These are phyloP conservation scores for Brachionichthys hirsutus DNA, from an alignment of 2,113 vertebrate species.

Conservation along the genomic window DNA sequence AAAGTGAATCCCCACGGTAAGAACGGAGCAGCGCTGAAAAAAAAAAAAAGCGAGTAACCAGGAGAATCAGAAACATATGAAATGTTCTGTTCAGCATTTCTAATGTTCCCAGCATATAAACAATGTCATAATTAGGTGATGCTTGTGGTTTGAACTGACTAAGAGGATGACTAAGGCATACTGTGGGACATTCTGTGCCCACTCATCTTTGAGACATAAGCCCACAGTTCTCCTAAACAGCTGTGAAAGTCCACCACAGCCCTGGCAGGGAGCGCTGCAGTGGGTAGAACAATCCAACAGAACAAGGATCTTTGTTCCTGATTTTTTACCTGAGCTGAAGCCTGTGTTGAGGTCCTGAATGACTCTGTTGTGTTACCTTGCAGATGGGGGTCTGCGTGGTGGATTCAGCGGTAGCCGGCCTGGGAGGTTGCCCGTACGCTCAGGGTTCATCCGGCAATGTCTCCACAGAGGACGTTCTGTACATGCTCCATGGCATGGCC, in stretches of 20 bases:
- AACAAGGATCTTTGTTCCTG: conserved; percentile 70
- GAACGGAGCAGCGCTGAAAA: conserved; percentile 46
- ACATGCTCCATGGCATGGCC: conserved; percentile 93
- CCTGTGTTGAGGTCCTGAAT: conserved; percentile 37
- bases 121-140: conserved; percentile 61
- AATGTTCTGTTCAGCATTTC: conserved; percentile 55
- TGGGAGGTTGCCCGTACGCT: conserved; percentile 94
- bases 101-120: conserved; percentile 51
- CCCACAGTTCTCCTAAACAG: conserved; percentile 56
- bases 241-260: conserved; percentile 60
- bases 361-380: conserved; percentile 64
- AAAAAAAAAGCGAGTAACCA: conserved; percentile 52
- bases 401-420: conserved; percentile 90
- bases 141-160: conserved; percentile 58
- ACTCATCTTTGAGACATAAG: conserved; percentile 57
- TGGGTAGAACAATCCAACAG: conserved; percentile 41
- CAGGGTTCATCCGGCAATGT: conserved; percentile 93
- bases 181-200: conserved; percentile 64
- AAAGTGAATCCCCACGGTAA: conserved; percentile 57
- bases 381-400: conserved; percentile 94
- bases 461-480: conserved; percentile 92
- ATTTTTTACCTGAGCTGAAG: conserved; percentile 43
- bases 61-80: conserved; percentile 68
- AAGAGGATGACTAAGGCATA: conserved; percentile 71
- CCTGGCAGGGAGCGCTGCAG: conserved; percentile 41